Conservation (phyloP, 2,113 vertebrate species). For the Lontra canadensis region DNA sequence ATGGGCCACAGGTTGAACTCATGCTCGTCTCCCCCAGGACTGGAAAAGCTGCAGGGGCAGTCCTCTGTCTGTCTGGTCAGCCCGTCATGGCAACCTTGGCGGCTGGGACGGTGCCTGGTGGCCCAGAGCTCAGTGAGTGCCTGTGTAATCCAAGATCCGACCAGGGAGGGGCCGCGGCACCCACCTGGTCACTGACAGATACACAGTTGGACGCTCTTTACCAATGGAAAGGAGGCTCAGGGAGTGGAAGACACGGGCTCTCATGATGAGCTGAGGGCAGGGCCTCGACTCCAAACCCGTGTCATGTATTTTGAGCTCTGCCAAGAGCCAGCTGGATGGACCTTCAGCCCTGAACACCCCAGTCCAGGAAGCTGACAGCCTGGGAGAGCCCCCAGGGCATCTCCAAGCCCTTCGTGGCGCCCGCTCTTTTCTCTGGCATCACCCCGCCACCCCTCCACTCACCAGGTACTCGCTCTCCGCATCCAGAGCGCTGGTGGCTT, state of each 20-base stretch:
- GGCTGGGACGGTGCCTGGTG: accelerated
- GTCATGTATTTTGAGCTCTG: neutral
- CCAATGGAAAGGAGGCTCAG: too few species aligned
- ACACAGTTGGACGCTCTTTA: neutral
- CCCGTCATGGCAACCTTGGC: accelerated
- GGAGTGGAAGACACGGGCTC: too few species aligned
- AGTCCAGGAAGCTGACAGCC: neutral
- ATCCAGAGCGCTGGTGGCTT: slow-evolving; percentile 96
- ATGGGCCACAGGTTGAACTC: neutral
- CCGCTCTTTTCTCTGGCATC: accelerated
- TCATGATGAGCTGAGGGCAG: accelerated
- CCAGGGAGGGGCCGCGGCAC: accelerated
- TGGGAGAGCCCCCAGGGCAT: accelerated
- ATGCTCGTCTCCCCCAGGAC: accelerated
- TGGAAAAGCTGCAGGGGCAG: neutral
- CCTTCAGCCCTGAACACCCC: neutral
- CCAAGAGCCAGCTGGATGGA: neutral
- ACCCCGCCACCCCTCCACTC: slow-evolving; percentile 38
- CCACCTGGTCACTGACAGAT: neutral
- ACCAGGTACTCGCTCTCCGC: slow-evolving; percentile 95
- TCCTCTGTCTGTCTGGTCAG: too few species aligned
- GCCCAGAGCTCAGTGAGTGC: accelerated
- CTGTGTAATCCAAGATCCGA: accelerated
- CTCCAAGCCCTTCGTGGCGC: neutral
- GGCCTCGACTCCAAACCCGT: neutral